These are phyloP conservation scores for Hypselothyrea guttata DNA, from an alignment of 2,888 invertebrate genomes.

Conservation along the genomic window DNA sequence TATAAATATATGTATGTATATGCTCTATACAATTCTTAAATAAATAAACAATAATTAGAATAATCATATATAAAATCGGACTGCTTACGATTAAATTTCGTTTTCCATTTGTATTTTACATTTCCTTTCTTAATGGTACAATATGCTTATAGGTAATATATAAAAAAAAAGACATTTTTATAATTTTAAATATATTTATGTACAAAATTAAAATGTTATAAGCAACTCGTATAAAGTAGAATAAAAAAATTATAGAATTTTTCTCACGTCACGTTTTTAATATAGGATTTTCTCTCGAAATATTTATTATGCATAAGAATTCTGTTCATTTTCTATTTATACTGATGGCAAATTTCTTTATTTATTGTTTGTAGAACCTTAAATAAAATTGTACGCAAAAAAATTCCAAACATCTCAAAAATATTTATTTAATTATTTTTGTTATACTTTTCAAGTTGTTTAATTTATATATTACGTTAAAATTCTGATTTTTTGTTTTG, in stretches of 20 bases:
- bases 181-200: conserved; percentile 8
- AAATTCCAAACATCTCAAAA: no score
- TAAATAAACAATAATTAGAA: conserved; percentile 44
- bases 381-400: no score
- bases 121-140: conserved; percentile 6
- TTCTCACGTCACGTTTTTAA: conserved; percentile 1
- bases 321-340: neutral
- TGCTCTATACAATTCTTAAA: conserved; percentile 42
- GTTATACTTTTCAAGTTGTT: no score
- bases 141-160: conserved; percentile 6
- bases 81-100: conserved; percentile 33
- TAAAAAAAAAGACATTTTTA: conserved; percentile 10
- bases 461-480: conserved; percentile 10
- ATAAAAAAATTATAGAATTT: conserved; percentile 11
- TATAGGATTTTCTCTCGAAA: conserved; percentile 7
- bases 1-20: conserved; percentile 22
- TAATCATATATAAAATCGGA: conserved; percentile 56
- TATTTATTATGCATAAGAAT: conserved; percentile 1
- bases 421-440: no score
- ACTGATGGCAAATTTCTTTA: no score
- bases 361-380: no score
- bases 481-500: conserved; percentile 15
- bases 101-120: conserved; percentile 44
- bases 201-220: conserved; percentile 26
- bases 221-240: conserved; percentile 28